Base-by-base conservation (phyloP, 1,140 invertebrate species). In the Tenebrio molitor region DNA sequence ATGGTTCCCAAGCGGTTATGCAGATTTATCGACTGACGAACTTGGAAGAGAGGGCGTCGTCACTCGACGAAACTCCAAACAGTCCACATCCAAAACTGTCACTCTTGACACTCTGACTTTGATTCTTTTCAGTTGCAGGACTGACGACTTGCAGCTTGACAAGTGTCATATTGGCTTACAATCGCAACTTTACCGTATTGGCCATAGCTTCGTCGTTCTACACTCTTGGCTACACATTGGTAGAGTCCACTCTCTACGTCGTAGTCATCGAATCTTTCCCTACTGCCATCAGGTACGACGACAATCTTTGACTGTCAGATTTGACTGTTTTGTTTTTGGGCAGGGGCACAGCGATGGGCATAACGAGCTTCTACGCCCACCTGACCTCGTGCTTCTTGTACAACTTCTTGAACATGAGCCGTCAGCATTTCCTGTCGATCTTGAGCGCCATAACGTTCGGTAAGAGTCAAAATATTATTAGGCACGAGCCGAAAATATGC, bases 301-400 rank as follows among this genome's bases (percentile, higher is more conserved):
- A n/a, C n/a, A n/a, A n/a, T n/a, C n/a, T n/a, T n/a, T n/a, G n/a
- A 44, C 16, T 44, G 2, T 42, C 15, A 67, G 6, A 67, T 44
- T 42, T 39, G 29, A 17, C 16, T 33, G 23, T n/a, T 36, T 36
- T 53, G 10, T 33, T 42, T 17, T 69, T 62, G 64, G 36, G 14
- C 41, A 70, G 68, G 29, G 58, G 72, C 36, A 63, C 68, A 23
- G 58, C 62, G 6, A 33, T 58, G 6, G 67, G 67, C 2, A 10
- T 74, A 39, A 66, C 34, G 4, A 29, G 39, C 34, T 68, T 69
- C 17, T 73, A 69, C 34, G 34, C 33, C 19, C 39, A 73, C 39
- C 15, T 58, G 6, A 68, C 25, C 5, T 73, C 53, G 8, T 68
- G 50, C 44, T 29, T 58, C 39, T 17, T 33, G 0, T 58, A 53